Evolutionary conservation across 2,888 invertebrate genomes (phyloP).

Genomic region (Branchipolynoe longqiensis): DNA sequence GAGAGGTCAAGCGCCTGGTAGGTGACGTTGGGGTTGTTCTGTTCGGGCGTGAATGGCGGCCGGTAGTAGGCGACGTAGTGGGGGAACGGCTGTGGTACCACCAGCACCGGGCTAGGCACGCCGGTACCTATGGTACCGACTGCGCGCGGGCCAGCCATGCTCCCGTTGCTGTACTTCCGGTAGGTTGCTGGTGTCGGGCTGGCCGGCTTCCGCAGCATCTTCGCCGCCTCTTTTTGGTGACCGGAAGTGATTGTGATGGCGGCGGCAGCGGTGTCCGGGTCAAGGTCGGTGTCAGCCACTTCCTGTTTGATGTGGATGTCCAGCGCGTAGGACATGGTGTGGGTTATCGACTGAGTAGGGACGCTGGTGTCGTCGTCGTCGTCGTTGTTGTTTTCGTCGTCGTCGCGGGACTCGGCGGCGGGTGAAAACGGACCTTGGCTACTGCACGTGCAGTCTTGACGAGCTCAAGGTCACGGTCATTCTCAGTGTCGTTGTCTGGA

Average conservation of each 20-base stretch:
- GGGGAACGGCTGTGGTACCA: constrained; percentile 57
- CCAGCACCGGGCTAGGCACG: constrained; percentile 53
- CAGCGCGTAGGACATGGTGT: not conserved
- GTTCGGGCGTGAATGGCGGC: constrained; percentile 20
- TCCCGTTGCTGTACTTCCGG: constrained; percentile 50
- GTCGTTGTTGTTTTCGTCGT: not conserved
- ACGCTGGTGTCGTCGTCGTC: not conserved
- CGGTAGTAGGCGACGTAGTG: constrained; percentile 59
- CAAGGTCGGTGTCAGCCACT: constrained; percentile 49
- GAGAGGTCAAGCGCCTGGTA: constrained; percentile 59
- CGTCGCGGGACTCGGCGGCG: not conserved
- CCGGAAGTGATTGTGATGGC: too few species aligned
- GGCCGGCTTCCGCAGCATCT: not conserved
- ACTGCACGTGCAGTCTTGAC: not conserved
- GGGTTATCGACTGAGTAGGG: not conserved
- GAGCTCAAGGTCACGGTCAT: not conserved
- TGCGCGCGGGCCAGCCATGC: not conserved
- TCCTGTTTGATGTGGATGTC: constrained; percentile 60
- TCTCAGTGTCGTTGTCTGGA: not conserved
- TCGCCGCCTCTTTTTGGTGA: not conserved
- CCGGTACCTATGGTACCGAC: not conserved
- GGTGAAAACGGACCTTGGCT: not conserved
- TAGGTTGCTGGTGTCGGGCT: constrained; percentile 36
- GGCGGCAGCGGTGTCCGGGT: not conserved
- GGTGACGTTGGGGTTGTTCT: not conserved